Percentiles rank a stretch among this genome's conserved stretches.
These are phyloP conservation scores for Nannobrachium achirus DNA, from an alignment of 2,113 vertebrate genomes.

Conservation along the genomic window DNA sequence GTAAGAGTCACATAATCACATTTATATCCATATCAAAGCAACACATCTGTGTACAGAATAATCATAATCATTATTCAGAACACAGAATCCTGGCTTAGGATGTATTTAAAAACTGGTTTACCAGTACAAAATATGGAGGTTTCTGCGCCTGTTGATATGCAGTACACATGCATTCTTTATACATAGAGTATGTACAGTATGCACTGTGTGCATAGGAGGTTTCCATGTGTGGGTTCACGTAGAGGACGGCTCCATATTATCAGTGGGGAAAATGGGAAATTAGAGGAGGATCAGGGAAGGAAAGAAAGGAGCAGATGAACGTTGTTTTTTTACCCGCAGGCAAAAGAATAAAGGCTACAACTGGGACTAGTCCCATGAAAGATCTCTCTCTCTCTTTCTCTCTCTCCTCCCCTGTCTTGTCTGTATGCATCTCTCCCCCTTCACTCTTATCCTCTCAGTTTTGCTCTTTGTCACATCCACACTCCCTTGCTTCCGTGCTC, in stretches of 20 bases:
- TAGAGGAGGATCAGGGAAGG: background rate
- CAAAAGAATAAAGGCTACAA: no score
- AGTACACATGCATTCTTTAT: no score
- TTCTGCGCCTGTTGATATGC: no score
- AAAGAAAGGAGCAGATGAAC: background rate
- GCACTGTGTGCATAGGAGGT: background rate
- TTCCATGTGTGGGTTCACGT: background rate
- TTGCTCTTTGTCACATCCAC: background rate
- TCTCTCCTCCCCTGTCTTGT: background rate
- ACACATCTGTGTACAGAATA: no score
- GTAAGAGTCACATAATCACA: slow-evolving; percentile 65
- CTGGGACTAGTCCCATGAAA: no score
- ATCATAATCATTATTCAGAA: no score
- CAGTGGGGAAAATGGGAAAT: background rate
- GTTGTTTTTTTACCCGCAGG: background rate
- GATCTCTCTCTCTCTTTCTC: background rate
- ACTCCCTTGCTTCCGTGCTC: background rate
- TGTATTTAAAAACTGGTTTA: no score
- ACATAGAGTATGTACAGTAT: no score
- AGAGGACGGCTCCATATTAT: background rate
- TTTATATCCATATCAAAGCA: background rate
- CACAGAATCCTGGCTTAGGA: no score
- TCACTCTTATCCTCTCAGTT: background rate
- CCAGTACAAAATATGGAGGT: no score
- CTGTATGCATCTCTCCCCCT: background rate